Conservation (phyloP, 2,113 vertebrate genomes). For the Rhinolophus ferrumequinum region DNA sequence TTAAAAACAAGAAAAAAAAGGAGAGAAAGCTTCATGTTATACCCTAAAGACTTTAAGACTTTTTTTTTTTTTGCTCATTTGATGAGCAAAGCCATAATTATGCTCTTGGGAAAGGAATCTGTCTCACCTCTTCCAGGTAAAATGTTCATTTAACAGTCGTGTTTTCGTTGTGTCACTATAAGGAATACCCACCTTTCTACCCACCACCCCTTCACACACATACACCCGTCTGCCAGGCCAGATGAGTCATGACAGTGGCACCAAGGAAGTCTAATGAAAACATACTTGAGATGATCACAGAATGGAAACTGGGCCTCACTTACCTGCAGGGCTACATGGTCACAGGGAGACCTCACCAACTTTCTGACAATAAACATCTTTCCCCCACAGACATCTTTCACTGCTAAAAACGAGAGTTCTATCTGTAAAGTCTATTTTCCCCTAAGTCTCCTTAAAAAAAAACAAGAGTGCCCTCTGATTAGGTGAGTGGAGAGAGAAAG, state of each 20-base stretch:
- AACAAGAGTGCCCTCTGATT: not conserved
- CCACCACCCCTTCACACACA: accelerated
- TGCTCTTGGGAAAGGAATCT: not conserved
- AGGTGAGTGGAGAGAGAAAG: not conserved
- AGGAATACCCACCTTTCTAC: not conserved
- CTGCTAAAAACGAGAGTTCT: conserved; percentile 17
- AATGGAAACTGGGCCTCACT: not conserved
- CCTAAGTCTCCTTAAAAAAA: conserved; percentile 1
- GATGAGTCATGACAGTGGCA: not conserved
- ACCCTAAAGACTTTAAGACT: not conserved
- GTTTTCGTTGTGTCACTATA: not conserved
- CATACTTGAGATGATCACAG: not conserved
- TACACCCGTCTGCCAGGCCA: not conserved
- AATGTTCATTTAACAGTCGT: not conserved
- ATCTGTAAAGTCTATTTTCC: not conserved
- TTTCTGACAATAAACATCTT: not conserved
- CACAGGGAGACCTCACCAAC: not conserved
- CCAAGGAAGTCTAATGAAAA: not conserved
- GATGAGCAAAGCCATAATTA: conserved; percentile 35
- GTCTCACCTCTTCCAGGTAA: conserved; percentile 3
- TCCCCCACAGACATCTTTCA: not conserved
- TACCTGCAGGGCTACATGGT: not conserved
- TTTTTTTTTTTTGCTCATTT: too few relatives aligned
- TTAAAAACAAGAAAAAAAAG: not conserved
- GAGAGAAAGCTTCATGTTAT: not conserved